Evolutionary conservation across 2,888 invertebrate genomes (phyloP).

Genomic region (Melanotus villosus): DNA sequence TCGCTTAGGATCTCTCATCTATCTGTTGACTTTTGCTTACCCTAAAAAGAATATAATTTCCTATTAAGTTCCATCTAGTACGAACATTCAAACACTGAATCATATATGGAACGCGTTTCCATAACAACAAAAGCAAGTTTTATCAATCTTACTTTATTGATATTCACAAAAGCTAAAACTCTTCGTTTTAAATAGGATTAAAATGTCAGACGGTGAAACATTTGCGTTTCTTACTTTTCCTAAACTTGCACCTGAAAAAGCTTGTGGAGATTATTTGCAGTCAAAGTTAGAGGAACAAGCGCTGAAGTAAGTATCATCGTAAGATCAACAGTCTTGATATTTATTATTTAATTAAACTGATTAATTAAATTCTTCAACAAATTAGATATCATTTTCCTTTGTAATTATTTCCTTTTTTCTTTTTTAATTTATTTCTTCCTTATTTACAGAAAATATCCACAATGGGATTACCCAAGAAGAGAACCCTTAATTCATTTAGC

Average conservation of each 20-base stretch:
- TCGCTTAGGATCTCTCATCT: too few species aligned
- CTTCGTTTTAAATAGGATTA: too few species aligned
- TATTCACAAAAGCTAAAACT: too few species aligned
- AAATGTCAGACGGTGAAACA: conserved; percentile 8
- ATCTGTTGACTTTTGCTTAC: too few species aligned
- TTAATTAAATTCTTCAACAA: background rate
- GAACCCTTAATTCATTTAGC: conserved; percentile 22
- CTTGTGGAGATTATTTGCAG: conserved; percentile 23
- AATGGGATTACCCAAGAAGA: conserved; percentile 32
- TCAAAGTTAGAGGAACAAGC: conserved; percentile 18
- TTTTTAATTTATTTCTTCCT: too few species aligned
- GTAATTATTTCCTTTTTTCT: background rate
- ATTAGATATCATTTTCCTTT: too few species aligned
- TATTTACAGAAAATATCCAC: conserved; percentile 30
- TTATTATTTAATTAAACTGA: background rate
- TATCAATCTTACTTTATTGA: too few species aligned
- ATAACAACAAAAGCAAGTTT: too few species aligned
- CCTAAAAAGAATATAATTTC: too few species aligned
- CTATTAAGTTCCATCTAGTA: too few species aligned
- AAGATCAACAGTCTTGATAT: background rate
- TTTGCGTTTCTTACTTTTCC: conserved; percentile 27
- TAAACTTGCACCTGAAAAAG: conserved; percentile 26
- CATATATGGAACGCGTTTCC: too few species aligned
- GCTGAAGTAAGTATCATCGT: conserved; percentile 2
- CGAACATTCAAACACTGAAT: too few species aligned